Conservation (phyloP, 2,888 invertebrate species). For the Nycteola revayana region DNA sequence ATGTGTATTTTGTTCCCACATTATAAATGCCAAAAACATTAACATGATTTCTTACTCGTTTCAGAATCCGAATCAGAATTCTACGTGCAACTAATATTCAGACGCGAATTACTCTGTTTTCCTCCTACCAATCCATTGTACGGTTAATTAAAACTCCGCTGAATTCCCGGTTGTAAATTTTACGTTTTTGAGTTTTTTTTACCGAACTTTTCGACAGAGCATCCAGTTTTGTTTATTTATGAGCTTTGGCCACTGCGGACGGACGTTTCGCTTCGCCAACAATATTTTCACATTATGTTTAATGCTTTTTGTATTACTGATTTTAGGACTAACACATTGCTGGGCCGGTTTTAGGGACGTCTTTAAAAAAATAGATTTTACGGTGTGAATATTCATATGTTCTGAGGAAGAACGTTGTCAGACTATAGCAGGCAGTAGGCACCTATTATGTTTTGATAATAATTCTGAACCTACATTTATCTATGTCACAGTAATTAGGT, state of each 20-base stretch:
- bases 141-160: conserved; percentile 77
- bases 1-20: too few relatives aligned
- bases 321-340: conserved; percentile 48
- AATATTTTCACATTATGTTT: conserved; percentile 64
- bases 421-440: conserved; percentile 25
- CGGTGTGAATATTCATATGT: conserved; percentile 29
- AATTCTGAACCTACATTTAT: too few relatives aligned
- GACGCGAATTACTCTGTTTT: conserved; percentile 19
- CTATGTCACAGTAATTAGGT: too few relatives aligned
- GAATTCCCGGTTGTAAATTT: conserved; percentile 75
- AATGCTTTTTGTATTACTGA: conserved; percentile 59
- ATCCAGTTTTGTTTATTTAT: conserved; percentile 80
- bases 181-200: conserved; percentile 60
- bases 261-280: conserved; percentile 64
- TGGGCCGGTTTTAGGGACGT: conserved; percentile 34
- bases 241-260: conserved; percentile 69
- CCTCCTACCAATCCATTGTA: conserved; percentile 39
- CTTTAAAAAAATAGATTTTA: conserved; percentile 38
- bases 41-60: too few relatives aligned
- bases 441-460: too few relatives aligned
- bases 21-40: too few relatives aligned
- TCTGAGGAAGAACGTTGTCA: conserved; percentile 13
- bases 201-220: conserved; percentile 73
- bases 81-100: conserved; percentile 22
- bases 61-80: too few relatives aligned